Evolutionary conservation across 2,113 vertebrate genomes (phyloP).

Genomic region (Rhinogobius similis): DNA sequence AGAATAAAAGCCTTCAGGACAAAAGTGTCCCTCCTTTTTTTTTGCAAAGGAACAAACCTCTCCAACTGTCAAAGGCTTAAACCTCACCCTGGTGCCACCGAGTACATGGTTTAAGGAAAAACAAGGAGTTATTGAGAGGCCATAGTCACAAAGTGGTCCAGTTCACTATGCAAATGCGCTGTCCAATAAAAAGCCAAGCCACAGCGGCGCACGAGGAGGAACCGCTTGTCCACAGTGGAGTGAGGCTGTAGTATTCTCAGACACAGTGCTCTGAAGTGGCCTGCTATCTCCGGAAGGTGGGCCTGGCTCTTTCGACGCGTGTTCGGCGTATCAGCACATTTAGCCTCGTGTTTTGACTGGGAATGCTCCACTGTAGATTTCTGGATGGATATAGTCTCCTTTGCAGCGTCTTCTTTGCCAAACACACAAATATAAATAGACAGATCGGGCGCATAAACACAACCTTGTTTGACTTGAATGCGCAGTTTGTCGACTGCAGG

Average conservation of each 20-base stretch:
- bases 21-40: too few species aligned
- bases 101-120: not conserved
- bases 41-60: too few species aligned
- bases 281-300: slow-evolving; percentile 50
- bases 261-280: slow-evolving; percentile 18
- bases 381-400: slow-evolving; percentile 57
- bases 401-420: slow-evolving; percentile 41
- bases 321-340: slow-evolving; percentile 62
- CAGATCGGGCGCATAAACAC: slow-evolving; percentile 49
- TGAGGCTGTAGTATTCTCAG: slow-evolving; percentile 44
- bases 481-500: slow-evolving; percentile 54
- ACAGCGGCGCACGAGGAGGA: slow-evolving; percentile 16
- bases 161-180: slow-evolving; percentile 32
- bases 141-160: slow-evolving; percentile 18
- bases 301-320: slow-evolving; percentile 32
- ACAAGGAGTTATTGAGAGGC: not conserved
- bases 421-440: slow-evolving; percentile 65
- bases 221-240: slow-evolving; percentile 37
- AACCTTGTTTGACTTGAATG: slow-evolving; percentile 42
- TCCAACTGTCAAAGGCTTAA: not conserved
- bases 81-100: not conserved
- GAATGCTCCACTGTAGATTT: slow-evolving; percentile 62
- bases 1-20: too few species aligned
- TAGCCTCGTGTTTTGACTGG: slow-evolving; percentile 59
- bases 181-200: slow-evolving; percentile 41